These are phyloP conservation scores for Drosophila ambigua DNA, from an alignment of 1,140 invertebrate genomes.

Conservation along the genomic window DNA sequence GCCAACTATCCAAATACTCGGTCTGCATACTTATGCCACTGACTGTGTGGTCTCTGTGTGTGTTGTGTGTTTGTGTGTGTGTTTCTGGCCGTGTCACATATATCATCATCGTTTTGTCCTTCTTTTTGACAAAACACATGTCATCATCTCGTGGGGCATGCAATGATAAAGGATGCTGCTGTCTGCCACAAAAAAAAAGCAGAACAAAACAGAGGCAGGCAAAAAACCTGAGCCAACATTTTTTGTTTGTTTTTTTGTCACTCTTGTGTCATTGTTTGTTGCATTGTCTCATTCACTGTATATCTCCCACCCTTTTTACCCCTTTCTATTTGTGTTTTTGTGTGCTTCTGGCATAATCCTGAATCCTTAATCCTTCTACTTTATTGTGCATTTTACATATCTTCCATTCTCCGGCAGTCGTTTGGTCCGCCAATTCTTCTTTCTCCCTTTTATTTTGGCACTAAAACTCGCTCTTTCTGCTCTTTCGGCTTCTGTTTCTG, in stretches of 20 bases:
- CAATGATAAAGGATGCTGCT: conserved; percentile 38
- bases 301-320: neutral
- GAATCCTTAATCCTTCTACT: conserved; percentile 64
- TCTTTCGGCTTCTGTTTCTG: neutral
- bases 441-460: conserved; percentile 1
- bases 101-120: conserved; percentile 45
- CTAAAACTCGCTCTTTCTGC: conserved; percentile 10
- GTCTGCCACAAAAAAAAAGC: conserved; percentile 19
- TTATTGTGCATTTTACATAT: conserved; percentile 62
- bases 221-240: conserved; percentile 59
- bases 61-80: conserved; percentile 7
- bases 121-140: conserved; percentile 56
- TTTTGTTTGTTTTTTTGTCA: conserved; percentile 32
- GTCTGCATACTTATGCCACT: neutral
- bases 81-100: conserved; percentile 53
- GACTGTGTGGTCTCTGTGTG: neutral
- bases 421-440: conserved; percentile 19
- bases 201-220: conserved; percentile 13
- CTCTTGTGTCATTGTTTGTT: conserved; percentile 49
- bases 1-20: conserved; percentile 41
- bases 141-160: conserved; percentile 30
- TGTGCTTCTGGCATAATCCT: conserved; percentile 58
- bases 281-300: conserved; percentile 35
- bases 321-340: neutral
- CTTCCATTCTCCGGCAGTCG: conserved; percentile 32